phyloP scores from a whole-genome alignment of 2,797 vertebrate species.

The Dermochelys coriacea region DNA sequence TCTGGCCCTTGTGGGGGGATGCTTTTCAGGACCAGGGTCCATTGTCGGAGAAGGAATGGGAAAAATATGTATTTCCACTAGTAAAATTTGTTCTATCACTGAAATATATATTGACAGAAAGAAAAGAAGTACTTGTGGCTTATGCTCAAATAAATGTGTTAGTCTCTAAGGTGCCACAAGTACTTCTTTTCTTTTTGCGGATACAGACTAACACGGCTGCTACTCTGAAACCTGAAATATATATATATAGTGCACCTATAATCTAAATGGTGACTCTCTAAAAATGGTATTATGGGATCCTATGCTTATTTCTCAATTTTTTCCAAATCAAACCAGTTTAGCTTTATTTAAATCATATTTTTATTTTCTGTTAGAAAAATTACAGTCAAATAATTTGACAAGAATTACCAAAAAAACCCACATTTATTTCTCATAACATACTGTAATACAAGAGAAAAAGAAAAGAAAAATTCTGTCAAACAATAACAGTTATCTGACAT shows the following conservation, averaged over 20 bases:
- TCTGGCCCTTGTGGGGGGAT: not conserved
- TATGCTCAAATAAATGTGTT: too few relatives aligned
- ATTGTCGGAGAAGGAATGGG: not conserved
- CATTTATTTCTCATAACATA: not conserved
- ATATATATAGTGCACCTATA: not conserved
- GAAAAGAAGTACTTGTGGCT: too few relatives aligned
- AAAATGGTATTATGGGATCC: not conserved
- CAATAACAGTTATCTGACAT: accelerated
- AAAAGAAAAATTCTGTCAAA: not conserved
- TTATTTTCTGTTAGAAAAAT: not conserved
- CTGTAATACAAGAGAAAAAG: accelerated
- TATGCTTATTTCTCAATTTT: not conserved
- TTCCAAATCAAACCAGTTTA: not conserved
- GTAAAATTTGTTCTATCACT: not conserved
- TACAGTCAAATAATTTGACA: not conserved
- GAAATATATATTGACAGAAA: not conserved
- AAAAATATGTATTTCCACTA: not conserved
- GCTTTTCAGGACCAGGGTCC: not conserved
- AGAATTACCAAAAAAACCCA: not conserved
- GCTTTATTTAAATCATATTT: not conserved
- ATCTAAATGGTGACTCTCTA: not conserved
- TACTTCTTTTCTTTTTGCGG: too few relatives aligned
- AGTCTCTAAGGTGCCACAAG: too few relatives aligned
- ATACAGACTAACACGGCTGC: too few relatives aligned
- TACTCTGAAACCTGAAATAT: too few relatives aligned